phyloP scores from a whole-genome alignment of 1,140 invertebrate genomes.

The Babylonia areolata region DNA sequence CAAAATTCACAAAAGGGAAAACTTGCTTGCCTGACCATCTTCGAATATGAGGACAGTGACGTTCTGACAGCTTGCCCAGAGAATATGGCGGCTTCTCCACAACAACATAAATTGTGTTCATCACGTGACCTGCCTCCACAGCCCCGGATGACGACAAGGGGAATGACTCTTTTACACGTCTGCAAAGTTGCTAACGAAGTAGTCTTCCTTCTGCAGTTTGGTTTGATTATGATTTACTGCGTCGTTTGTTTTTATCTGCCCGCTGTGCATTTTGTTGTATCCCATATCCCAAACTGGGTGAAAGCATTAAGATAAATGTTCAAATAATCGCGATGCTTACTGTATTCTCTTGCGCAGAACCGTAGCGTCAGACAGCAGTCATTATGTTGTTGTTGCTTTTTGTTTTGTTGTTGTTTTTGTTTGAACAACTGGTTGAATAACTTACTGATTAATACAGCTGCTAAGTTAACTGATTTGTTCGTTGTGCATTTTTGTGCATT shows the following conservation, averaged over 20 bases:
- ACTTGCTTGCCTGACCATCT: conserved; percentile 31
- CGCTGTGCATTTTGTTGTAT: neutral
- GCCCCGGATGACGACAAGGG: conserved; percentile 43
- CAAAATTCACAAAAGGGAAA: conserved; percentile 13
- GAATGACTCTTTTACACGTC: neutral
- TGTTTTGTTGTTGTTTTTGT: too few relatives aligned
- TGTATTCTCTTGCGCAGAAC: too few relatives aligned
- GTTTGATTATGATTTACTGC: neutral
- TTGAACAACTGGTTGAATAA: too few relatives aligned
- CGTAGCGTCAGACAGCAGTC: too few relatives aligned
- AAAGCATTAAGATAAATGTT: neutral
- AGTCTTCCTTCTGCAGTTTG: too few relatives aligned
- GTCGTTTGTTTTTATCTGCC: neutral
- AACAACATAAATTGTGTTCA: conserved; percentile 75
- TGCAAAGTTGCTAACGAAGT: neutral
- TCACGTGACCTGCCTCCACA: conserved; percentile 65
- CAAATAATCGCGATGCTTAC: too few relatives aligned
- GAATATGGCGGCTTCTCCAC: conserved; percentile 72
- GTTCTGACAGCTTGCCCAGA: conserved; percentile 24
- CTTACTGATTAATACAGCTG: too few relatives aligned
- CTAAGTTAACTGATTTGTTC: too few relatives aligned
- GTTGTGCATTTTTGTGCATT: too few relatives aligned
- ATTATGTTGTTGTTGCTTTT: too few relatives aligned
- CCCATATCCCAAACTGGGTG: neutral
- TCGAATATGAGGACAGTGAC: conserved; percentile 18